Base-by-base conservation (phyloP, 2,888 invertebrate species). In the Aleiodes leptofemur region DNA sequence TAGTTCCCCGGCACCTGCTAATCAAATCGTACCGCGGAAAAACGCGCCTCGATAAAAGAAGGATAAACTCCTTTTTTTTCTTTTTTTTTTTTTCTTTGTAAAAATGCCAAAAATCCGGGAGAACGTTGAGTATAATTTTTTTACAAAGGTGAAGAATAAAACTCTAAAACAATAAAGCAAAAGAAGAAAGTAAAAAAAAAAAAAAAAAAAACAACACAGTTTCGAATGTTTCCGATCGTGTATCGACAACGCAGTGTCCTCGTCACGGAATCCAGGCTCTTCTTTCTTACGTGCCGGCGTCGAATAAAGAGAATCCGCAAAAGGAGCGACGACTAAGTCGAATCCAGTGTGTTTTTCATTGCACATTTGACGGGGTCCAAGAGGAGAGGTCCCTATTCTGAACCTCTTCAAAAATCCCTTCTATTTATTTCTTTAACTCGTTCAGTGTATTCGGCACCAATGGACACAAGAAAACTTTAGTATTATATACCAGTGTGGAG, bases 161-260 rank as follows among this genome's bases (percentile, higher is more conserved):
- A 16, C 48, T 69, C 57, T 38, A 43, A 23, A 23, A 23, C 2
- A 23, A 23, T 23, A 23, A 23, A 23, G 23, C 23, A 23, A 23
- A 23, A 23, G 23, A 23, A 23, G 23, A 23, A 23, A 2, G 23
- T 23, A 1, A 57, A 53, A 72, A 66, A 70, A 72, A 77, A 69
- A 68, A 69, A 74, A 71, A 55, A 53, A 77, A 78, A 80, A 80
- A 82, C 79, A 80, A 83, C 83, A 81, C 76, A 78, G 78, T 79
- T 81, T 80, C 76, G 79, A 80, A 81, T 76, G 80, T 78, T 88
- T 84, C 84, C 77, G 69, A 72, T 76, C 74, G 82, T 86, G 83
- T 83, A 84, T 86, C 83, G 82, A 82, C 83, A 78, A 75, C 77
- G 81, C 83, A 78, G 74, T 77, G 79, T 79, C 83, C 78, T 78